phyloP scores from a whole-genome alignment of 2,888 invertebrate genomes.

The Eupeodes latifasciatus region DNA sequence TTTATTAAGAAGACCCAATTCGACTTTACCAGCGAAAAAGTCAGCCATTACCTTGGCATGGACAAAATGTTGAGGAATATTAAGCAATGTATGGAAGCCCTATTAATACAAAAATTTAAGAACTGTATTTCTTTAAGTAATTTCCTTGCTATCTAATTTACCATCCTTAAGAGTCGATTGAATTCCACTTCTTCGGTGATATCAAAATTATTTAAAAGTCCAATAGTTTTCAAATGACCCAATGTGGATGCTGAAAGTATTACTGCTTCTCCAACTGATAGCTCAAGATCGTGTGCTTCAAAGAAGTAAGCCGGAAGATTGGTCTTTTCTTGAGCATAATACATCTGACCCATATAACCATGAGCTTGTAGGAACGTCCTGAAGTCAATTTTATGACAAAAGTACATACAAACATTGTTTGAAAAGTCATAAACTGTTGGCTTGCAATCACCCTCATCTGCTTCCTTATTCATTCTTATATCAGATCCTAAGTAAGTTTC shows the following conservation, averaged over 20 bases:
- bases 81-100: conserved; percentile 89
- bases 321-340: conserved; percentile 80
- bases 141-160: not conserved
- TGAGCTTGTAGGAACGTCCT: conserved; percentile 82
- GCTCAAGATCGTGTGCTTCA: conserved; percentile 42
- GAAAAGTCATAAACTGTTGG: conserved; percentile 1
- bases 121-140: too few relatives aligned
- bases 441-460: conserved; percentile 33
- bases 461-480: not conserved
- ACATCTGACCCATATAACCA: conserved; percentile 80
- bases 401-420: not conserved
- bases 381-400: conserved; percentile 81
- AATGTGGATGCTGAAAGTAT: conserved; percentile 58
- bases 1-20: not conserved
- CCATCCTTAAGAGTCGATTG: conserved; percentile 64
- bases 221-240: conserved; percentile 42
- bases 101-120: conserved; percentile 77
- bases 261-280: conserved; percentile 56
- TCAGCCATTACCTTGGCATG: conserved; percentile 84
- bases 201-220: conserved; percentile 21
- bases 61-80: conserved; percentile 88
- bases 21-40: conserved; percentile 8
- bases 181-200: conserved; percentile 24
- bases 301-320: conserved; percentile 79
- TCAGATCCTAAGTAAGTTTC: conserved; percentile 1